Evolutionary conservation across 2,888 invertebrate species (phyloP), one percentile per base, ranked within the genome.

Genomic region (Hartigia nigra): DNA sequence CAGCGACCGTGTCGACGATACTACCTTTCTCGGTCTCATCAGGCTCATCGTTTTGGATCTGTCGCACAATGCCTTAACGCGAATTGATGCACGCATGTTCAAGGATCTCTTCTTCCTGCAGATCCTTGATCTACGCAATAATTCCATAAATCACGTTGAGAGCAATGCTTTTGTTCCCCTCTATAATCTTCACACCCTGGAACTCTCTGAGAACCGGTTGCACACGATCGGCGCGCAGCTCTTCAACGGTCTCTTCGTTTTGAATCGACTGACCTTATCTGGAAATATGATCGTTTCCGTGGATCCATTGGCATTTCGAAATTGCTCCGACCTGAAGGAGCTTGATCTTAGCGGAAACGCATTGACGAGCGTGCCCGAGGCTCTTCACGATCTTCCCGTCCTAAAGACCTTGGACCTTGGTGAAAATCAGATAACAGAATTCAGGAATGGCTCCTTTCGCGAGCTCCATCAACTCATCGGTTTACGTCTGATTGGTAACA

Each of bases 331-430:
- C 87, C 93, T 98, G 74, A 97, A 97, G 92, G 98, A 98, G 90
- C 92, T 98, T 77, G 97, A 97, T 91, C 92, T 98, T 81, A 97
- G 97, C 91, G 96, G 97, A 35, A 98, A 98, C 92, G 96, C 96
- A 87, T 93, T 98, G 84, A 92, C 94, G 81, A 94, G 95, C 84
- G 95, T 98, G 82, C 98, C 98, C 9, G 95, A 96, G 89, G 97
- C 97, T 3, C 92, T 97, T 80, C 95, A 95, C 92, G 96, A 96
- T 88, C 92, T 97, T 78, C 94, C 96, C 76, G 96, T 97, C 91
- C 92, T 98, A 83, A 97, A 97, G 92, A 97, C 97, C 1, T 93
- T 99, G 77, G 97, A 98, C 92, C 93, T 99, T 88, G 98, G 97
- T 76, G 97, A 98, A 92, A 99, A 98, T 93, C 95, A 96, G 91